Conservation (phyloP, 1,140 invertebrate genomes). For the Trichomalopsis sarcophagae region DNA sequence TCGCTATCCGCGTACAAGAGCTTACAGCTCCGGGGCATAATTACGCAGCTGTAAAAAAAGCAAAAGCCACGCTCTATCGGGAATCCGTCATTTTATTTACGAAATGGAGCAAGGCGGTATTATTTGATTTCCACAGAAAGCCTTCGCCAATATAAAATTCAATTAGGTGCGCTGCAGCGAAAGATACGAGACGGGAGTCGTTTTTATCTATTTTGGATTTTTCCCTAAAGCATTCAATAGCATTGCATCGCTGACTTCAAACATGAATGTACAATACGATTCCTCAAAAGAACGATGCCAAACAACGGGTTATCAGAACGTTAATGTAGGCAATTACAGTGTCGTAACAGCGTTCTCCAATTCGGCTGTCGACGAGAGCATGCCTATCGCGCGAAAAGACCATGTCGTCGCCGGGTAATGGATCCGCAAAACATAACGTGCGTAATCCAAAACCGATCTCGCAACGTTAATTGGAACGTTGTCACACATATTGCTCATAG, state of each 20-base stretch:
- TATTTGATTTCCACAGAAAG: neutral
- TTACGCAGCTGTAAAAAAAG: neutral
- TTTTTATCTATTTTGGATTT: too few species aligned
- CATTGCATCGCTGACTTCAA: too few species aligned
- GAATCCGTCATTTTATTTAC: neutral
- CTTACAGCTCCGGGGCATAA: neutral
- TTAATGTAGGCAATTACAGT: neutral
- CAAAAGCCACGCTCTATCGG: neutral
- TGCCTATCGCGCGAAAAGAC: neutral
- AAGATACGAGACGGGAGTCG: too few species aligned
- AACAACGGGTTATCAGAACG: too few species aligned
- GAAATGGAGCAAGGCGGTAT: neutral
- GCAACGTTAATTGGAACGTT: conserved; percentile 36
- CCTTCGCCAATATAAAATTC: neutral
- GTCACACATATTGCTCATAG: neutral
- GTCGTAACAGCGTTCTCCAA: neutral
- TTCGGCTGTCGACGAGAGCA: neutral
- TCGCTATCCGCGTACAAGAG: too few species aligned
- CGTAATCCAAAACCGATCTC: conserved; percentile 28
- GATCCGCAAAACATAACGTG: conserved; percentile 5
- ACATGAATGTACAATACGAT: too few species aligned
- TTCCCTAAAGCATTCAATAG: too few species aligned
- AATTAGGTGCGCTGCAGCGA: neutral
- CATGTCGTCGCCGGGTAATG: neutral
- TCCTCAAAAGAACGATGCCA: too few species aligned